A percentile compares a stretch with the other conserved stretches of the same genome.
phyloP scores from a whole-genome alignment of 2,888 invertebrate species.

The Drosophila setosimentum region DNA sequence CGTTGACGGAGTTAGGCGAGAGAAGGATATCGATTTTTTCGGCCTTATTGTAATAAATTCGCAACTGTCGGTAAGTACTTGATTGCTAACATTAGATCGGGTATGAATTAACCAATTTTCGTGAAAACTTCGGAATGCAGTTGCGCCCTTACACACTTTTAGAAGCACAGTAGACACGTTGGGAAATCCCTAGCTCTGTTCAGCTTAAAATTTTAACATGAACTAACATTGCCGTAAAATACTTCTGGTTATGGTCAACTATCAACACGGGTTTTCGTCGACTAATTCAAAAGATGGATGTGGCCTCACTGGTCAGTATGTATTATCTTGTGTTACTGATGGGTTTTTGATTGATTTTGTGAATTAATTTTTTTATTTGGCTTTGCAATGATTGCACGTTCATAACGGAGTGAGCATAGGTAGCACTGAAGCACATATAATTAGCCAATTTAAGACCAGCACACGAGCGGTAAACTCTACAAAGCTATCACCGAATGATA shows the following conservation, averaged over 20 bases:
- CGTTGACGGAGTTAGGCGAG: slow-evolving; percentile 53
- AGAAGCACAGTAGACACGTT: slow-evolving; percentile 3
- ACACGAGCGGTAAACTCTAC: slow-evolving; percentile 9
- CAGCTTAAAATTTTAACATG: slow-evolving; percentile 51
- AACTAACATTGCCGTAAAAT: slow-evolving; percentile 58
- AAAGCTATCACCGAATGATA: slow-evolving; percentile 38
- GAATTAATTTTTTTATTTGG: slow-evolving; percentile 25
- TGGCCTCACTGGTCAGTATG: slow-evolving; percentile 3
- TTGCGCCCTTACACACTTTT: slow-evolving; percentile 22
- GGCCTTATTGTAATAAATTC: slow-evolving; percentile 70
- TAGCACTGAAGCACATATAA: slow-evolving; percentile 28
- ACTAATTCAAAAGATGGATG: slow-evolving; percentile 30
- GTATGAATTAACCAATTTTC: slow-evolving; percentile 1
- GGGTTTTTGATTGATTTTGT: slow-evolving; percentile 72
- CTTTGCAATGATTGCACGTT: slow-evolving; percentile 17
- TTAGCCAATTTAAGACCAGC: slow-evolving; percentile 41
- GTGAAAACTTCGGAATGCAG: neutral
- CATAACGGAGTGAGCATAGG: slow-evolving; percentile 20
- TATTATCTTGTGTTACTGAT: slow-evolving; percentile 46
- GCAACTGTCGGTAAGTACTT: slow-evolving; percentile 61
- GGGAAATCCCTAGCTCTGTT: slow-evolving; percentile 32
- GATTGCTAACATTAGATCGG: slow-evolving; percentile 51
- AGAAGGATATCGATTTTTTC: slow-evolving; percentile 76
- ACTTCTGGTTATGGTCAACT: slow-evolving; percentile 23
- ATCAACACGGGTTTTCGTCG: neutral